Conservation (phyloP, 2,888 invertebrate species). For the Eupithecia vulgata region DNA sequence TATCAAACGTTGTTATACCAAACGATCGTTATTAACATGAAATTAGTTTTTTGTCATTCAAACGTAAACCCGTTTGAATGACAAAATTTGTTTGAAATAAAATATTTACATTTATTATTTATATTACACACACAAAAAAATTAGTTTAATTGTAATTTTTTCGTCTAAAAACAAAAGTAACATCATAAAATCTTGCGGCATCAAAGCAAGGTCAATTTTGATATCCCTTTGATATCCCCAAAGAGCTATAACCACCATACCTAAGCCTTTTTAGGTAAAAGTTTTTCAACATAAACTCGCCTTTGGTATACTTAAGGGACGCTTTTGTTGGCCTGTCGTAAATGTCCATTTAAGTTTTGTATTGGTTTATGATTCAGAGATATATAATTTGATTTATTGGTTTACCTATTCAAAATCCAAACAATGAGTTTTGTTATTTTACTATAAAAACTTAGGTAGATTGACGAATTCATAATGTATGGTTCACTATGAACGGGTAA, state of each 20-base stretch:
- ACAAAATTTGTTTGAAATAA: no score
- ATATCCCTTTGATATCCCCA: slow-evolving; percentile 31
- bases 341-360: slow-evolving; percentile 23
- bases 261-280: slow-evolving; percentile 38
- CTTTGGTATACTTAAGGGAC: slow-evolving; percentile 26
- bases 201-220: slow-evolving; percentile 14
- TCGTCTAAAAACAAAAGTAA: neutral
- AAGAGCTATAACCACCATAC: slow-evolving; percentile 23
- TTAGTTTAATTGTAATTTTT: no score
- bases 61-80: no score
- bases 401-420: neutral
- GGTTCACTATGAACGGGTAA: no score
- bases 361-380: neutral
- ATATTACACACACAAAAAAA: no score
- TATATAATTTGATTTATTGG: slow-evolving; percentile 8
- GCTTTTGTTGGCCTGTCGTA: slow-evolving; percentile 21
- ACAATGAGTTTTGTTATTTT: slow-evolving; percentile 13
- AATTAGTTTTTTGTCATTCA: no score
- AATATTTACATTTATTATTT: no score
- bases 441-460: no score
- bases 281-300: slow-evolving; percentile 42
- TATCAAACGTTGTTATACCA: no score
- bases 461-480: no score
- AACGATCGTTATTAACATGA: no score
- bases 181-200: slow-evolving; percentile 13